Evolutionary conservation across 2,113 vertebrate genomes (phyloP), one percentile per base, ranked within the genome.

Genomic region (Cynopterus brachyotis): DNA sequence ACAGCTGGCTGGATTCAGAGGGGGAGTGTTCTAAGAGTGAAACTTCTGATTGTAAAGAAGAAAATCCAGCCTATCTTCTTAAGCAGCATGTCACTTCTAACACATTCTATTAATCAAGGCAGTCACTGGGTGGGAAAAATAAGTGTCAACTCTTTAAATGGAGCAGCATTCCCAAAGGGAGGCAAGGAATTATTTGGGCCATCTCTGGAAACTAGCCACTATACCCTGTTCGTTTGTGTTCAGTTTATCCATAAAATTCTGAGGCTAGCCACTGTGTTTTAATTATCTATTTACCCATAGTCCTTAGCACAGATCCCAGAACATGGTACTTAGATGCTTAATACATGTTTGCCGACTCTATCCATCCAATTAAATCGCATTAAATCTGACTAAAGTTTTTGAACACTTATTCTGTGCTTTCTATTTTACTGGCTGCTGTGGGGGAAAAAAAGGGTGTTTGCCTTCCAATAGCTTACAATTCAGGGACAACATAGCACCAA

Each of bases 31-130:
- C 26, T 35, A 32, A 62, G 45, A 81, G 40, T 5, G 12, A 96
- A 93, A 80, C 37, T 59, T 87, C 26, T 69, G 67, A 78, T n/a
- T 72, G 22, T n/a, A 89, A 96, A 17, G 11, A 89, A 89, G 60
- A 89, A 73, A 94, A 53, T 40, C 5, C 17, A 73, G 9, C 53
- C 40, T 30, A 35, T 80, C 22, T 30, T 89, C 47, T 92, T 90
- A 30, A 57, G 78, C 70, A 75, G 35, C 83, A 89, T 64, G 57
- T 45, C 45, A 28, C 28, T 86, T 92, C 50, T 0, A 75, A 26
- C 57, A 53, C n/a, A 45, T 45, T 80, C 81, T 42, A 93, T 22
- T 60, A n/a, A 53, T 70, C 45, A 76, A 94, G 10, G 62, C 26
- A 53, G 35, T 81, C n/a, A 85, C 32, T 89, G 73, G 78, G 17